Evolutionary conservation across 2,797 vertebrate genomes (phyloP), one percentile per base, ranked within the genome.

Genomic region (Chrosomus eos): DNA sequence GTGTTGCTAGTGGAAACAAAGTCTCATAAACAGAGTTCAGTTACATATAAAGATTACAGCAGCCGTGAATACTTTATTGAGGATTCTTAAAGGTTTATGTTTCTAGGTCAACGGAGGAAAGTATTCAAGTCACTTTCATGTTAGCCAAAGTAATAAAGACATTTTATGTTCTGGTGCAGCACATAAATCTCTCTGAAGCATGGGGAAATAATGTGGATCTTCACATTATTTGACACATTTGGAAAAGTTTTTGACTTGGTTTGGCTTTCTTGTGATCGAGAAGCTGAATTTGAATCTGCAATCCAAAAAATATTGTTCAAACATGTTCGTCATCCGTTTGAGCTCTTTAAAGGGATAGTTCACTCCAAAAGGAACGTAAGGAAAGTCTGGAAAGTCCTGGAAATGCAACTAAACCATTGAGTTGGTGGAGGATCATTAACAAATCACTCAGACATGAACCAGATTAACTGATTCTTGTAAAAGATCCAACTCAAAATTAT

Each of bases 81-180:
- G 81, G 14, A 67, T 74, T 76, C 60, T 67, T 51, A 84, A 77
- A 77, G 82, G 73, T 84, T 84, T 84, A 67, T 84, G 64, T 58
- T 84, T 68, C 48, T 31, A 77, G 36, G 72, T 68, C 74, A 58
- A 68, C 55, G 19, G 48, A 68, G 73, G 33, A 55, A 67, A 38
- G 33, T 53, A 19, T 67, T 76, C 81, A 51, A 64, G 72, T 67
- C 45, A 55, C 23, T 84, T 55, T 70, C 48, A 84, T 23, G 38
- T 38, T 26, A 67, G 74, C 82, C 73, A 77, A 77, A 67, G 82
- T 77, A 53, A 82, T 82, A 83, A 77, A 84, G 64, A 60, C 33
- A 8, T 45, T 70, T 84, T 78, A 78, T 70, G 66, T 78, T 84
- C 62, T 76, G 33, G 36, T 4, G 43, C 19, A 76, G 82, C 33